phyloP scores from a whole-genome alignment of 2,113 vertebrate species.

The Leuciscus idus region DNA sequence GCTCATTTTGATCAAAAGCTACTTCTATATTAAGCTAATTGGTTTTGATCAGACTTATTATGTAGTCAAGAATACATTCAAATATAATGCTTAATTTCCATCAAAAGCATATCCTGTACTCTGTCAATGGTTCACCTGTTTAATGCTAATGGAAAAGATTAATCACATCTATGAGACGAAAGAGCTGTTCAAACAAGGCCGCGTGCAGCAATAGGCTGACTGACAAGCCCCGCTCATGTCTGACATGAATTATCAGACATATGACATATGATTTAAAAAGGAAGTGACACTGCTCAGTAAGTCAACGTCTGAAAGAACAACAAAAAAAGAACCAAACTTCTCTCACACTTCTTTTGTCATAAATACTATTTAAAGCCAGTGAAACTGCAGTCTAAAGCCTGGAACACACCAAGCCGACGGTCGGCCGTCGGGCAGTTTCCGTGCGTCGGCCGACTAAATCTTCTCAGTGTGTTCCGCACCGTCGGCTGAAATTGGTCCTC shows the following conservation, averaged over 20 bases:
- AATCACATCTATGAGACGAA: slow-evolving; percentile 4
- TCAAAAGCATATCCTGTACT: background rate
- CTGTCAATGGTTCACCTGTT: background rate
- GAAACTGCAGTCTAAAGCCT: background rate
- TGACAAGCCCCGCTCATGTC: background rate
- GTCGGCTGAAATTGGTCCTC: no score
- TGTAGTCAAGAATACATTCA: slow-evolving; percentile 9
- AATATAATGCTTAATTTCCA: background rate
- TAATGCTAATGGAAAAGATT: background rate
- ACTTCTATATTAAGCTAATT: background rate
- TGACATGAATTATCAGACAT: background rate
- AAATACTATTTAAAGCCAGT: background rate
- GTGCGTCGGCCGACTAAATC: no score
- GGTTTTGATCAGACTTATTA: background rate
- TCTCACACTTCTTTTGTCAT: background rate
- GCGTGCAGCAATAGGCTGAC: background rate
- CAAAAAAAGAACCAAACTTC: background rate
- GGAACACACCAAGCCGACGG: no score
- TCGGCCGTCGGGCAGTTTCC: no score
- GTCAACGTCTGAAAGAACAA: background rate
- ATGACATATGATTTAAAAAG: background rate
- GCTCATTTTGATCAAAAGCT: background rate
- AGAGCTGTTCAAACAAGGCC: background rate
- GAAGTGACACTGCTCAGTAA: background rate
- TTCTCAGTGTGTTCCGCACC: no score